These are phyloP conservation scores for Metalampra italica DNA, from an alignment of 2,888 invertebrate species.

Conservation along the genomic window DNA sequence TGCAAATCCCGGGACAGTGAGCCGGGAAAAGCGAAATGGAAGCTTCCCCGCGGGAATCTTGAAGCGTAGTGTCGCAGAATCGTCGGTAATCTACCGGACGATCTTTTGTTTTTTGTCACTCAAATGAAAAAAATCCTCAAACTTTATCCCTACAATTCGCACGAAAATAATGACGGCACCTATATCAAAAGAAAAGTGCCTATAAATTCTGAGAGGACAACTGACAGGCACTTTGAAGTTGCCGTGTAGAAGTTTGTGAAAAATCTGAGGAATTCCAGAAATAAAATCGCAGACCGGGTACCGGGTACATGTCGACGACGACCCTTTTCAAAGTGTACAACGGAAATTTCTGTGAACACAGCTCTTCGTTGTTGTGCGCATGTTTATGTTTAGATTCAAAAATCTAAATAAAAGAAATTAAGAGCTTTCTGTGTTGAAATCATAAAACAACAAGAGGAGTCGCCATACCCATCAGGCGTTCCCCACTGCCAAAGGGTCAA, in stretches of 20 bases:
- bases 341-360: neutral
- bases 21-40: constrained; percentile 5
- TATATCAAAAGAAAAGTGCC: neutral
- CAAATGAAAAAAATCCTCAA: constrained; percentile 20
- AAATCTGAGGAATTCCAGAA: neutral
- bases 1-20: constrained; percentile 17
- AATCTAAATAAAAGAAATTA: no score
- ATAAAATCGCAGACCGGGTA: constrained; percentile 1
- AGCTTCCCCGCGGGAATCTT: neutral
- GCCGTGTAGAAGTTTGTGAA: constrained; percentile 4
- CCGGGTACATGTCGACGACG: neutral
- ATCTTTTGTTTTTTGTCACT: constrained; percentile 27
- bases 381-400: no score
- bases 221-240: constrained; percentile 9
- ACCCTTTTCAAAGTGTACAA: neutral
- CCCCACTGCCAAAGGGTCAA: no score
- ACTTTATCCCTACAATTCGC: constrained; percentile 18
- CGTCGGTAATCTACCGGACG: constrained; percentile 14
- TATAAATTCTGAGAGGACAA: constrained; percentile 4
- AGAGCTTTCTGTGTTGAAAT: no score
- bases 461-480: no score
- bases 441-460: no score
- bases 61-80: neutral
- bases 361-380: neutral
- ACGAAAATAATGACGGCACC: constrained; percentile 19